Base-by-base conservation (phyloP, 1,140 invertebrate genomes). In the Vanessa tameamea region DNA sequence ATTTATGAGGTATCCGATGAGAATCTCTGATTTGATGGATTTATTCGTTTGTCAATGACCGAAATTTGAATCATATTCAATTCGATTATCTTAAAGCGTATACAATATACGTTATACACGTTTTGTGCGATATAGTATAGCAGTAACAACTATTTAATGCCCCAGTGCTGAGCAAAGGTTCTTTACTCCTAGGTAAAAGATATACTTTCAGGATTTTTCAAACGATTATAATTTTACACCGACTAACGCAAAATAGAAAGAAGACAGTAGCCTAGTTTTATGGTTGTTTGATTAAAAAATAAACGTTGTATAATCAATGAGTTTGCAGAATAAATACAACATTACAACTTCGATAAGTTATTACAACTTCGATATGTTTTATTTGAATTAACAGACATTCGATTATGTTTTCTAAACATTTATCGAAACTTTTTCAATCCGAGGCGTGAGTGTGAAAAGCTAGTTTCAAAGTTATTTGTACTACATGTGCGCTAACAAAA, bases 401-500 rank as follows among this genome's bases (percentile, higher is more conserved):
- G 47, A 61, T 31, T 69, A 47, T 11, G 14, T 48, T 69, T 50
- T 50, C 57, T 61, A 37, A 69, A 14, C 66, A 59, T 68, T 68
- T 31, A 67, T 14, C 23, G 13, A 65, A 72, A 73, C 71, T 73
- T 73, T 73, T 73, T 73, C 57, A 47, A 73, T 57, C 65, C 47
- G 43, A n/a, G 43, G 53, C 57, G 14, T 53, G 65, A 67, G 71
- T 68, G 72, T 73, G 72, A 68, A 74, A 31, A 26, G 50, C 68
- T 37, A 74, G 66, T 74, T 74, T 50, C 37, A 31, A 71, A 67
- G 68, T 71, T 71, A 71, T 75, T 69, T 71, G 64, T 71, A 64
- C 61, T 75, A 67, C 68, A 71, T 48, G 53, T 50, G 53, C n/a
- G 37, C 68, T 71, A 70, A 75, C 73, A 75, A 71, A 75, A 75